Conservation (phyloP, 2,797 vertebrate genomes). For the Pangasius larnaudii region DNA sequence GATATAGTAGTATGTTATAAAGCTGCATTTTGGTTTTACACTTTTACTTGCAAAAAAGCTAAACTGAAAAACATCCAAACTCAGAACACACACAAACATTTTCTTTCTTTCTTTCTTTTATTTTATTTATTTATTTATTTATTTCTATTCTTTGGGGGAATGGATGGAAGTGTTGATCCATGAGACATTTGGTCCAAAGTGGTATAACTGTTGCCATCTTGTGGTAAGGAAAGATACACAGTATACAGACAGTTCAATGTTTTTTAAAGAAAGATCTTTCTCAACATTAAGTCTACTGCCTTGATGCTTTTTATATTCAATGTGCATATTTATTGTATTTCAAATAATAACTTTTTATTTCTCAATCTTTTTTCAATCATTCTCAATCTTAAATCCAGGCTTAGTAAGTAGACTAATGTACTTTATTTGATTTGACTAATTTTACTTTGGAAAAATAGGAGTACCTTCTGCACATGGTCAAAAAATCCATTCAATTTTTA, state of each 20-base stretch:
- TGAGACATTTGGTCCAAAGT: not conserved
- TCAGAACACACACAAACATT: not conserved
- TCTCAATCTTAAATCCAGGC: not conserved
- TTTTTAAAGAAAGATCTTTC: not conserved
- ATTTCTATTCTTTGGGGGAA: too few species aligned
- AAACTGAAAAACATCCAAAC: not conserved
- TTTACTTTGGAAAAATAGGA: not conserved
- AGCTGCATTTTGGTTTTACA: not conserved
- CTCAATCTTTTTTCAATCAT: not conserved
- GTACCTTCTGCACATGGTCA: not conserved
- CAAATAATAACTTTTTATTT: not conserved
- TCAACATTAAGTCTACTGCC: not conserved
- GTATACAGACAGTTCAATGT: not conserved
- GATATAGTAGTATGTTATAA: not conserved
- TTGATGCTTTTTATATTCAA: not conserved
- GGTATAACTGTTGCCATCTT: conserved; percentile 6
- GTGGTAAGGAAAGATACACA: not conserved
- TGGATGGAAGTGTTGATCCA: not conserved
- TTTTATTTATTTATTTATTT: too few species aligned
- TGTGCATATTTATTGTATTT: not conserved
- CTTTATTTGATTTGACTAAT: not conserved
- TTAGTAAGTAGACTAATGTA: not conserved
- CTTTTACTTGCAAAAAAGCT: not conserved
- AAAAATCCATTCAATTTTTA: not conserved
- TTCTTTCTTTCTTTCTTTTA: not conserved